phyloP scores from a whole-genome alignment of 2,113 vertebrate species.

The Cardinalis cardinalis region DNA sequence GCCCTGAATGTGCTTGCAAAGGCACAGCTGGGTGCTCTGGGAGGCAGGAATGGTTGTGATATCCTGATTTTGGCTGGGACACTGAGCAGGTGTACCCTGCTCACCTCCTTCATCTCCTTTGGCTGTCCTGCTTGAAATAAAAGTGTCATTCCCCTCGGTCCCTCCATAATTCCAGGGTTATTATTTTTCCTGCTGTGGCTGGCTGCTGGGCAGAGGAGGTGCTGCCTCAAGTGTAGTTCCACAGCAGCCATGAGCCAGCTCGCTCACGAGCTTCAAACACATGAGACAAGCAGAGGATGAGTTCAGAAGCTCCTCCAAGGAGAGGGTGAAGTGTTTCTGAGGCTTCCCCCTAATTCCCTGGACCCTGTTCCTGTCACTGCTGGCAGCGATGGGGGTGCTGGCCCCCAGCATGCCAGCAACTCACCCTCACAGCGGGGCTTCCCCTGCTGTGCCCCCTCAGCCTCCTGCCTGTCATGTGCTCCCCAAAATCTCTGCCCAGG shows the following conservation, averaged over 20 bases:
- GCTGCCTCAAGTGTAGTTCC: neutral
- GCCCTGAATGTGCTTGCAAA: neutral
- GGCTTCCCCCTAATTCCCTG: neutral
- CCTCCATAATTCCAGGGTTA: rapidly evolving
- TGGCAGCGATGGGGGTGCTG: rapidly evolving
- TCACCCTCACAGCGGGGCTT: rapidly evolving
- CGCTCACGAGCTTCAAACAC: rapidly evolving
- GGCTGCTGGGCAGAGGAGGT: neutral
- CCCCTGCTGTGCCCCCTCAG: neutral
- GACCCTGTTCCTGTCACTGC: no score
- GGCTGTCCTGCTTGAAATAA: neutral
- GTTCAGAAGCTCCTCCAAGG: no score
- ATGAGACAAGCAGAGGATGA: neutral
- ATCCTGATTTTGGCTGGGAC: neutral
- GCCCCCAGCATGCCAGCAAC: neutral
- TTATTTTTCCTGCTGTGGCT: neutral
- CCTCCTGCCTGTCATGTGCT: neutral
- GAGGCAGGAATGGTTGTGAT: neutral
- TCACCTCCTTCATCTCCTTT: neutral
- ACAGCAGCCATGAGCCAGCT: neutral
- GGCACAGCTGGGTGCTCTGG: rapidly evolving
- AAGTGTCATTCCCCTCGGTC: rapidly evolving
- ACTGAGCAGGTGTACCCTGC: no score
- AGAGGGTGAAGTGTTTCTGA: neutral
- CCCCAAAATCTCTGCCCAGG: neutral